A percentile compares a stretch with the other conserved stretches of the same genome.
phyloP scores from a whole-genome alignment of 2,113 vertebrate genomes.

The Lanius ludovicianus region DNA sequence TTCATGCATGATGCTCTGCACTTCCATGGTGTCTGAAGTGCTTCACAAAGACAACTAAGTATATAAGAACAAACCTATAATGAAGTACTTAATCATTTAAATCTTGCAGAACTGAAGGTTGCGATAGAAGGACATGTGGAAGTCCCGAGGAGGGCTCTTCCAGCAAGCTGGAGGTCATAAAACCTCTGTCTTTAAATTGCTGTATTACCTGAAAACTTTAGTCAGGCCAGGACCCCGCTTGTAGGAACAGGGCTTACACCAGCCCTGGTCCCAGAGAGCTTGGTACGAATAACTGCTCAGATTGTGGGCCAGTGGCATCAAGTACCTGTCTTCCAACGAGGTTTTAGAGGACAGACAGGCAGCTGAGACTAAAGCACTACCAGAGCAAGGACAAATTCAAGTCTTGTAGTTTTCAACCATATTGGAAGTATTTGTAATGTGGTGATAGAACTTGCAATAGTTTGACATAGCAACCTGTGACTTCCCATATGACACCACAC shows the following conservation, averaged over 20 bases:
- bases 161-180: slow-evolving; percentile 1
- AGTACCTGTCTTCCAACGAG: background rate
- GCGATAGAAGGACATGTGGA: background rate
- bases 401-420: background rate
- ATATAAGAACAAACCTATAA: slow-evolving; percentile 34
- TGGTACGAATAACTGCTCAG: background rate
- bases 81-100: slow-evolving; percentile 24
- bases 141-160: background rate
- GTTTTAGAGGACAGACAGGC: background rate
- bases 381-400: background rate
- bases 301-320: background rate
- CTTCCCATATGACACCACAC: background rate
- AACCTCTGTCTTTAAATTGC: background rate
- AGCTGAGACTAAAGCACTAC: background rate
- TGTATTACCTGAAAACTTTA: slow-evolving; percentile 25
- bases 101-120: slow-evolving; percentile 68
- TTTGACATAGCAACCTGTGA: background rate
- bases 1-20: slow-evolving; percentile 52
- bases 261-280: background rate
- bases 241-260: background rate
- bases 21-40: slow-evolving; percentile 7
- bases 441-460: background rate
- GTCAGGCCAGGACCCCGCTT: background rate
- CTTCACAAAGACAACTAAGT: slow-evolving; percentile 50
- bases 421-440: background rate